Conservation (phyloP, 2,888 invertebrate species). For the Caenorhabditis sp. region DNA sequence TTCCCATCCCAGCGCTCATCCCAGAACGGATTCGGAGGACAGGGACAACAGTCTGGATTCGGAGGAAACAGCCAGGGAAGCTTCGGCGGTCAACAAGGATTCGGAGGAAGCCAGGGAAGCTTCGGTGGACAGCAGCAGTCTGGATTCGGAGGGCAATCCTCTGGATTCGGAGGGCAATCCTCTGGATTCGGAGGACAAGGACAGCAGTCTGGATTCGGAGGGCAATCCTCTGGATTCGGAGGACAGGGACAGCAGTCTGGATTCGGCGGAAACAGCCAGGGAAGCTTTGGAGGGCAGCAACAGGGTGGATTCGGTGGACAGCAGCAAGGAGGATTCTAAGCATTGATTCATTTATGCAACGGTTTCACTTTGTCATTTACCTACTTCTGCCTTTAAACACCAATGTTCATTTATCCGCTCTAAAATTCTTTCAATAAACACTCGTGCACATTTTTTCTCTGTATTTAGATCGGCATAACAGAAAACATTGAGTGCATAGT, state of each 20-base stretch:
- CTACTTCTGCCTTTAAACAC: no score
- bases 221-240: conserved; percentile 1
- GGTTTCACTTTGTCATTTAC: no score
- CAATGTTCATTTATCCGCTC: background rate
- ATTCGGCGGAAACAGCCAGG: conserved; percentile 9
- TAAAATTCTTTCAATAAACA: background rate
- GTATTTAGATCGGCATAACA: no score
- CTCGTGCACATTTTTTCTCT: background rate
- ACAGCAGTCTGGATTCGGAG: conserved; percentile 10
- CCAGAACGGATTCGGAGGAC: conserved; percentile 9
- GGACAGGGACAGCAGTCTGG: conserved; percentile 2
- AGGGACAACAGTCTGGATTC: background rate
- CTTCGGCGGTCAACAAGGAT: no score
- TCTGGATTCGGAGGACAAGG: conserved; percentile 20
- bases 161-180: no score
- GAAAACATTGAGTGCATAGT: no score
- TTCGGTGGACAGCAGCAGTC: conserved; percentile 22
- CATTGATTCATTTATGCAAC: conserved; percentile 13
- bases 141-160: conserved; percentile 21
- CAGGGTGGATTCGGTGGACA: conserved; percentile 12
- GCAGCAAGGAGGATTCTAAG: conserved; percentile 1
- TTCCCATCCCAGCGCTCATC: background rate
- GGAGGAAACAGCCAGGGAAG: conserved; percentile 8
- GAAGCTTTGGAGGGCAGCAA: conserved; percentile 4
- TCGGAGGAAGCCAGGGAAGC: no score